Evolutionary conservation across 2,113 vertebrate species (phyloP).

Genomic region (Tonatia bakeri): DNA sequence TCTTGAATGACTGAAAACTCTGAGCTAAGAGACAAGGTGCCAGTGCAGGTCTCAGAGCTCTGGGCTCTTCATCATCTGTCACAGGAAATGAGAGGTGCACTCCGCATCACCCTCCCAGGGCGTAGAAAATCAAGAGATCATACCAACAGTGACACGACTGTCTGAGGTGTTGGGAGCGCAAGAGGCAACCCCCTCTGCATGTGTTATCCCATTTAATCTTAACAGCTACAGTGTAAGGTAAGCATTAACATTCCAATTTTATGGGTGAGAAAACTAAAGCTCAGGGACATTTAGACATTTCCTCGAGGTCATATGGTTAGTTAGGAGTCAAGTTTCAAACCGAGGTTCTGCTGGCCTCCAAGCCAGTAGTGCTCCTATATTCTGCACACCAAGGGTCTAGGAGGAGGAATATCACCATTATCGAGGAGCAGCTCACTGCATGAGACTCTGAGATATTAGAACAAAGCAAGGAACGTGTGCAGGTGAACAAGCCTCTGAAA

Average conservation of each 20-base stretch:
- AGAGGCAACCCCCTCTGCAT: too few relatives aligned
- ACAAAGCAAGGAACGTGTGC: neutral
- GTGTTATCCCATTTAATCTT: neutral
- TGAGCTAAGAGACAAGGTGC: neutral
- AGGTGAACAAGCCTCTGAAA: neutral
- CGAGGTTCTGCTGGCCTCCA: neutral
- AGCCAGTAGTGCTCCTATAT: neutral
- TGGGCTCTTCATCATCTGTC: neutral
- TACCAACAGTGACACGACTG: accelerated
- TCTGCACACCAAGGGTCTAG: neutral
- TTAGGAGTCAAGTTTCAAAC: neutral
- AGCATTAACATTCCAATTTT: neutral
- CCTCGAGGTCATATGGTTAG: neutral
- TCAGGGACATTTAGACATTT: neutral
- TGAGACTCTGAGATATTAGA: neutral
- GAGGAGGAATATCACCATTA: neutral
- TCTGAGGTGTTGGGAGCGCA: neutral
- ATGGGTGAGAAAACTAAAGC: neutral
- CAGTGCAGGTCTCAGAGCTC: neutral
- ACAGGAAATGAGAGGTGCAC: neutral
- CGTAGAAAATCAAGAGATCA: neutral
- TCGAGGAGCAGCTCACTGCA: neutral
- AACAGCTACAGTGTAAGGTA: neutral
- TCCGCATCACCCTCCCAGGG: neutral
- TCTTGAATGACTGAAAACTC: neutral